These are phyloP conservation scores for Dolomedes plantarius DNA, from an alignment of 2,888 invertebrate genomes.

Conservation along the genomic window DNA sequence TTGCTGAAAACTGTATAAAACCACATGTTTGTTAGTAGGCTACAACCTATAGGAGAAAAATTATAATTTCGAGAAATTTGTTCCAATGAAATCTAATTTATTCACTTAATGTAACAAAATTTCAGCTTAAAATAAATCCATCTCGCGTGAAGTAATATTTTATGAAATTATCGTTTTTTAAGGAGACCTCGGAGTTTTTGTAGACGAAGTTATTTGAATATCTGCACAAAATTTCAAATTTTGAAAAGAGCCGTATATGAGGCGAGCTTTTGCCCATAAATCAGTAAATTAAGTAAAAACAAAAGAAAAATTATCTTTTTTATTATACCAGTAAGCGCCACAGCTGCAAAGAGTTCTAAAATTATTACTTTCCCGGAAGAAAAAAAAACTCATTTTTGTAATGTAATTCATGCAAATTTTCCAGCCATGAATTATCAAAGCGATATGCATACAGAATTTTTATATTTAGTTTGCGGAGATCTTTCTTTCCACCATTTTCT, in stretches of 20 bases:
- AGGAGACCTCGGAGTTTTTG: neutral
- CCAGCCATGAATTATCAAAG: neutral
- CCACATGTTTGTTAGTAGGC: too few relatives aligned
- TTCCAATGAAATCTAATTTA: too few relatives aligned
- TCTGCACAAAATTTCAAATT: neutral
- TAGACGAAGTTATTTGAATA: neutral
- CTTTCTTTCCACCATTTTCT: constrained; percentile 1
- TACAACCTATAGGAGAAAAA: too few relatives aligned
- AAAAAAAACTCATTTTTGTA: neutral
- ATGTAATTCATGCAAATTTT: constrained; percentile 11
- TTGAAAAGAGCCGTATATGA: neutral
- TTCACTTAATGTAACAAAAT: too few relatives aligned
- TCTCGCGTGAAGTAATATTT: too few relatives aligned
- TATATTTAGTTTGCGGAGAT: constrained; percentile 3
- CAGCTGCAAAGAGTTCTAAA: neutral
- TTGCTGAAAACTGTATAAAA: too few relatives aligned
- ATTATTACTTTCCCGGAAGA: neutral
- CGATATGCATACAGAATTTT: constrained; percentile 1
- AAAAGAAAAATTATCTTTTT: neutral
- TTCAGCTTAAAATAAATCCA: too few relatives aligned
- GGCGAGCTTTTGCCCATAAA: neutral
- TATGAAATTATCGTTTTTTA: too few relatives aligned
- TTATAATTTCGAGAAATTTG: too few relatives aligned
- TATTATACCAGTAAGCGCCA: neutral
- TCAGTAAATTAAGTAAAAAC: neutral